These are phyloP conservation scores for Orthonychiurus folsomi DNA, from an alignment of 2,888 invertebrate genomes.

Conservation along the genomic window DNA sequence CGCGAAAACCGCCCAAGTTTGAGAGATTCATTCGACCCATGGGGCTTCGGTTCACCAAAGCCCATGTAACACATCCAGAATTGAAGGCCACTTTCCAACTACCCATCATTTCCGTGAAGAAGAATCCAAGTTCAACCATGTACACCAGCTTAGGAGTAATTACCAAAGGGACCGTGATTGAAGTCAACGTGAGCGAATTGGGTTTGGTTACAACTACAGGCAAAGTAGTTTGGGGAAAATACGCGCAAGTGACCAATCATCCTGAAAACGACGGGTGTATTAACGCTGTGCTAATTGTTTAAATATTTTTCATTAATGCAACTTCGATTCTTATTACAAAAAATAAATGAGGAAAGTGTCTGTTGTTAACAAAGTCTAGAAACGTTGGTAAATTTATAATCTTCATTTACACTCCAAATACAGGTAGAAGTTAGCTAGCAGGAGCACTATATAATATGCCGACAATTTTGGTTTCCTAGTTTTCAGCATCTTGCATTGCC, in stretches of 20 bases:
- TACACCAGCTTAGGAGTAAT: slow-evolving; percentile 96
- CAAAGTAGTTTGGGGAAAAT: slow-evolving; percentile 99
- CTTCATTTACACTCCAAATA: no score
- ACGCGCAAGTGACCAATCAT: slow-evolving; percentile 98
- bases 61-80: slow-evolving; percentile 98
- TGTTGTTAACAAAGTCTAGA: no score
- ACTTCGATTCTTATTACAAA: no score
- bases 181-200: slow-evolving; percentile 95
- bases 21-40: slow-evolving; percentile 97
- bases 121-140: slow-evolving; percentile 95
- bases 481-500: no score
- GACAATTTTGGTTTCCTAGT: no score
- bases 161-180: slow-evolving; percentile 95
- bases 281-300: slow-evolving; percentile 94
- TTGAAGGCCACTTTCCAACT: slow-evolving; percentile 93
- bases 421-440: no score
- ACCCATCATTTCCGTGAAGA: slow-evolving; percentile 97
- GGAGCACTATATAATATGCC: no score
- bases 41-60: slow-evolving; percentile 91
- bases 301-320: no score
- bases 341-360: no score
- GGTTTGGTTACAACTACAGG: slow-evolving; percentile 98
- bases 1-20: slow-evolving; percentile 97
- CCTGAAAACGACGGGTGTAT: slow-evolving; percentile 99
- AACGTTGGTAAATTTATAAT: no score